Conservation (phyloP, 2,113 vertebrate genomes). For the Bos taurus region DNA sequence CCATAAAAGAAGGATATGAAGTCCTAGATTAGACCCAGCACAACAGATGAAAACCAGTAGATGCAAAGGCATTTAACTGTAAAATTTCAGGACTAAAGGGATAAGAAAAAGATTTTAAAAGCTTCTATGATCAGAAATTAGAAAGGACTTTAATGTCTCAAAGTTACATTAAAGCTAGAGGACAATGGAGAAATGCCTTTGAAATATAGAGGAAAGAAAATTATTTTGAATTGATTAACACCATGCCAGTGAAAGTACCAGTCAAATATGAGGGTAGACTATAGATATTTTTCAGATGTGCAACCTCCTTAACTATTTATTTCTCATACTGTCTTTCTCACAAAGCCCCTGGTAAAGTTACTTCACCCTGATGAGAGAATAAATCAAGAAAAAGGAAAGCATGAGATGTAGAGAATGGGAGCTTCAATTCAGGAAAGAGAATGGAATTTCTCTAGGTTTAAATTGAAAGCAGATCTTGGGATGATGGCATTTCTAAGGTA, state of each 20-base stretch:
- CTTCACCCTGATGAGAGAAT: neutral
- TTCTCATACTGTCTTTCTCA: neutral
- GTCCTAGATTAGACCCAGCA: neutral
- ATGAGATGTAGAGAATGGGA: neutral
- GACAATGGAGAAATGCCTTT: neutral
- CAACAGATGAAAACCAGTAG: neutral
- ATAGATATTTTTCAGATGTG: neutral
- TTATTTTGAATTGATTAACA: neutral
- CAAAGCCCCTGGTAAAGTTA: neutral
- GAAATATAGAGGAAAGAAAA: neutral
- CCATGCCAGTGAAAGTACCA: neutral
- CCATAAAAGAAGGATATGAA: neutral
- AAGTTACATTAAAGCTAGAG: neutral
- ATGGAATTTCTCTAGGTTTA: neutral
- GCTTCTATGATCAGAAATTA: neutral
- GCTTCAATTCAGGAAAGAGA: neutral
- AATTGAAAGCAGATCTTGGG: neutral
- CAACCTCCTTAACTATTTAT: neutral
- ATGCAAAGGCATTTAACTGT: neutral
- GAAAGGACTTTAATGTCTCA: neutral
- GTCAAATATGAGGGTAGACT: neutral
- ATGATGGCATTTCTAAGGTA: neutral
- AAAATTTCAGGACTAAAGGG: neutral
- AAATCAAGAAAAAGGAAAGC: neutral
- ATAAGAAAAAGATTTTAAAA: neutral